A percentile compares a stretch with the other conserved stretches of the same genome.
These are phyloP conservation scores for Ctenodactylus gundi DNA, from an alignment of 2,113 vertebrate genomes.

Conservation along the genomic window DNA sequence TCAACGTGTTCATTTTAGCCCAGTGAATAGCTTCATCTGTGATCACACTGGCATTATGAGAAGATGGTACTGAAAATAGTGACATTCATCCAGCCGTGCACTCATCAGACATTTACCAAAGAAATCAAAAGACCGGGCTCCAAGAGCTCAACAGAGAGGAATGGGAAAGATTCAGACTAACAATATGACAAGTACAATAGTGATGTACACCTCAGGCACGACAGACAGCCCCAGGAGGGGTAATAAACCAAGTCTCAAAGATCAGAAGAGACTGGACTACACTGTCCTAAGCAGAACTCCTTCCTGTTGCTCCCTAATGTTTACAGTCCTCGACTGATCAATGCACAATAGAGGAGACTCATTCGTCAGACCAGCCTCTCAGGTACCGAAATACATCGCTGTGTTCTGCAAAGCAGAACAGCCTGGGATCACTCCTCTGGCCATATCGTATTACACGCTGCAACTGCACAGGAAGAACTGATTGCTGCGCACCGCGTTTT, in stretches of 20 bases:
- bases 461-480: background rate
- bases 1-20: background rate
- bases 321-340: slow-evolving; percentile 20
- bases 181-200: background rate
- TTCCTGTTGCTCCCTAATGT: background rate
- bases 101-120: background rate
- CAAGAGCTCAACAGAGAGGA: background rate
- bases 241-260: background rate
- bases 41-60: background rate
- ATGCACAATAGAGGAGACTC: slow-evolving; percentile 17
- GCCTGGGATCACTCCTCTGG: background rate
- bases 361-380: slow-evolving; percentile 30
- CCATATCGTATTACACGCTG: rapidly evolving
- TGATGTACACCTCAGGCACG: background rate
- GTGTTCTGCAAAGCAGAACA: background rate
- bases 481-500: background rate
- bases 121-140: background rate
- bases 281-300: background rate
- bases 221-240: background rate
- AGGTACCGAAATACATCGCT: slow-evolving; percentile 5
- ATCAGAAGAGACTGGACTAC: background rate
- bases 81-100: background rate
- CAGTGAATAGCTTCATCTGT: background rate
- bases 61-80: background rate
- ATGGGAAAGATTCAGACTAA: background rate